A percentile compares a stretch with the other conserved stretches of the same genome.
These are phyloP conservation scores for Galerucella nymphaeae DNA, from an alignment of 2,888 invertebrate species.

Conservation along the genomic window DNA sequence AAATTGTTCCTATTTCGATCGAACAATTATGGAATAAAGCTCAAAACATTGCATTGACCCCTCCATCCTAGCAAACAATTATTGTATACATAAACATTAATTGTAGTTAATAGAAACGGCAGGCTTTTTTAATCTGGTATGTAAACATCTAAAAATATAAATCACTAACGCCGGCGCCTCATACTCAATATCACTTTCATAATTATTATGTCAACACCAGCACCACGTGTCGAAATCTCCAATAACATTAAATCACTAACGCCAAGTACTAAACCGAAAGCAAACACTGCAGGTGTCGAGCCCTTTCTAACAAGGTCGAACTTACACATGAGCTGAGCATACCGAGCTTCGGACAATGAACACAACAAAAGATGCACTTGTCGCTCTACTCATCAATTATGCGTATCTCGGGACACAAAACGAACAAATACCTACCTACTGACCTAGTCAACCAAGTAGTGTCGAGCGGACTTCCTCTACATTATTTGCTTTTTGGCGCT, in stretches of 20 bases:
- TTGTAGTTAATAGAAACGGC: not conserved
- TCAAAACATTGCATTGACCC: too few species aligned
- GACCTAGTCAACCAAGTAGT: constrained; percentile 38
- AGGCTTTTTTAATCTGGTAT: not conserved
- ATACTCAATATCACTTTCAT: constrained; percentile 14
- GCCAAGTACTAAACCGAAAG: not conserved
- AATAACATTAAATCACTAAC: constrained; percentile 30
- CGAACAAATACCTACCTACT: constrained; percentile 45
- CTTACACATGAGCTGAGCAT: not conserved
- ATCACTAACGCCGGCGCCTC: not conserved
- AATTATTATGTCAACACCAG: constrained; percentile 24
- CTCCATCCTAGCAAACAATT: too few species aligned
- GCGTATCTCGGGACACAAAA: constrained; percentile 35
- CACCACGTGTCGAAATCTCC: constrained; percentile 26
- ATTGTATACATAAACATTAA: too few species aligned
- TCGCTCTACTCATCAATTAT: constrained; percentile 34
- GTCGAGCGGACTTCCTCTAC: constrained; percentile 36
- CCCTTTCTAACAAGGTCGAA: constrained; percentile 23
- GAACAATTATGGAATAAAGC: too few species aligned
- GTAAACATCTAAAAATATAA: constrained; percentile 5
- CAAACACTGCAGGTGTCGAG: constrained; percentile 24
- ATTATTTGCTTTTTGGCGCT: constrained; percentile 35
- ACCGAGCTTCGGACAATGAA: constrained; percentile 40
- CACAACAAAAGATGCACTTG: constrained; percentile 45
- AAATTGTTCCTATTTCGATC: too few species aligned